Evolutionary conservation across 2,797 vertebrate species (phyloP).

Genomic region (Oryzias dopingdopingensis): DNA sequence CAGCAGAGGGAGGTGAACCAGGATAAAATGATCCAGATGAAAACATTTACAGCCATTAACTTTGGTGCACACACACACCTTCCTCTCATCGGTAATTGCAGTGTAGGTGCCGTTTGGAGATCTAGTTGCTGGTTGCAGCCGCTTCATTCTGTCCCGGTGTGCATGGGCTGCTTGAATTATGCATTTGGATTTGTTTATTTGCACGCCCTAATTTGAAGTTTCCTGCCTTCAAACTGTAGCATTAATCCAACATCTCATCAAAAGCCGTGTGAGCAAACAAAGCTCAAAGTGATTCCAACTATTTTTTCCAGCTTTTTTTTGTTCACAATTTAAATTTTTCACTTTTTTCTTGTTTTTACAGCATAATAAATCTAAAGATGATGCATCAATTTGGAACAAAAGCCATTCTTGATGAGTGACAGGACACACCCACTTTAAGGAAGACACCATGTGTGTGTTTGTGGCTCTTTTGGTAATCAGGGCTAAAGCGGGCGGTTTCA

Average conservation of each 20-base stretch:
- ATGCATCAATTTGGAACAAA: conserved; percentile 18
- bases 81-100: conserved; percentile 65
- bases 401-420: conserved; percentile 24
- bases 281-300: conserved; percentile 12
- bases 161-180: conserved; percentile 50
- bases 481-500: conserved; percentile 39
- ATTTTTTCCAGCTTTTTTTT: background rate
- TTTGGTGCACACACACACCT: conserved; percentile 34
- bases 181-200: conserved; percentile 57
- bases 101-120: conserved; percentile 65
- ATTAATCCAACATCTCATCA: conserved; percentile 29
- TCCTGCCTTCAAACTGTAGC: conserved; percentile 18
- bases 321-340: conserved; percentile 12
- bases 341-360: conserved; percentile 3
- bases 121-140: conserved; percentile 43
- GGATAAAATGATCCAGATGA: conserved; percentile 70
- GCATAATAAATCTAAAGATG: conserved; percentile 9
- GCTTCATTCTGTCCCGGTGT: conserved; percentile 44
- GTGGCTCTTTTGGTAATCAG: conserved; percentile 22
- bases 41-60: conserved; percentile 70
- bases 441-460: conserved; percentile 20
- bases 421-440: conserved; percentile 22
- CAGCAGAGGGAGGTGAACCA: conserved; percentile 65
- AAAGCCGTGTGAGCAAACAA: conserved; percentile 2
- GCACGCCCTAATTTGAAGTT: conserved; percentile 60